A percentile compares a stretch with the other conserved stretches of the same genome.
Evolutionary conservation across 2,888 invertebrate species (phyloP).

Genomic region (Aspidiotus destructor): DNA sequence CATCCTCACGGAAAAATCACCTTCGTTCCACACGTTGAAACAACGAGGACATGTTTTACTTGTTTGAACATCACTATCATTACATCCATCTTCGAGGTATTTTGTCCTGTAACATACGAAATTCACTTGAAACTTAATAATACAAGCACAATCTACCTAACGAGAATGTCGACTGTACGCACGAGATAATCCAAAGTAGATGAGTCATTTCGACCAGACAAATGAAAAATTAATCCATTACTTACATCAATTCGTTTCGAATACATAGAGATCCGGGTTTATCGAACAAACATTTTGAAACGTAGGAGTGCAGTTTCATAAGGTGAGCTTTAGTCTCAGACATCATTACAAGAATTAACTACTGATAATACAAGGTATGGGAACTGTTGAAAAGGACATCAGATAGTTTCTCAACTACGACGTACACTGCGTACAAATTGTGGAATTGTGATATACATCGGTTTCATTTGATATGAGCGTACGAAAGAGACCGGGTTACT

Average conservation of each 20-base stretch:
- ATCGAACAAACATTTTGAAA: neutral
- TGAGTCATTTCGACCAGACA: too few relatives aligned
- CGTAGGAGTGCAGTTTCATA: neutral
- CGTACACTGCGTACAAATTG: too few relatives aligned
- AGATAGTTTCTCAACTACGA: too few relatives aligned
- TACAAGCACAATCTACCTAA: too few relatives aligned
- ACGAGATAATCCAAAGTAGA: too few relatives aligned
- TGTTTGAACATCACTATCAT: neutral
- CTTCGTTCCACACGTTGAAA: constrained; percentile 25
- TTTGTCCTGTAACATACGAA: constrained; percentile 42
- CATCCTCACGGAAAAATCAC: constrained; percentile 17
- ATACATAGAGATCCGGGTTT: neutral
- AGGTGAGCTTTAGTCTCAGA: neutral
- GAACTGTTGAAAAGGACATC: too few relatives aligned
- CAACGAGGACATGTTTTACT: constrained; percentile 23
- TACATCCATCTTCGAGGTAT: constrained; percentile 44
- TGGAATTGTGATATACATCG: too few relatives aligned
- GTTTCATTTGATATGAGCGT: too few relatives aligned
- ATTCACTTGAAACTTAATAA: neutral
- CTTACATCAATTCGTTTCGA: neutral
- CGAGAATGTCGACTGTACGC: too few relatives aligned
- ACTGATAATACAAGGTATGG: too few relatives aligned
- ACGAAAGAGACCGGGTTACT: too few relatives aligned
- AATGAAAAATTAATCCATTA: neutral
- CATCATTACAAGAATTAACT: neutral